These are phyloP conservation scores for Gallinago jamesoni DNA, from an alignment of 2,113 vertebrate genomes.

Conservation along the genomic window DNA sequence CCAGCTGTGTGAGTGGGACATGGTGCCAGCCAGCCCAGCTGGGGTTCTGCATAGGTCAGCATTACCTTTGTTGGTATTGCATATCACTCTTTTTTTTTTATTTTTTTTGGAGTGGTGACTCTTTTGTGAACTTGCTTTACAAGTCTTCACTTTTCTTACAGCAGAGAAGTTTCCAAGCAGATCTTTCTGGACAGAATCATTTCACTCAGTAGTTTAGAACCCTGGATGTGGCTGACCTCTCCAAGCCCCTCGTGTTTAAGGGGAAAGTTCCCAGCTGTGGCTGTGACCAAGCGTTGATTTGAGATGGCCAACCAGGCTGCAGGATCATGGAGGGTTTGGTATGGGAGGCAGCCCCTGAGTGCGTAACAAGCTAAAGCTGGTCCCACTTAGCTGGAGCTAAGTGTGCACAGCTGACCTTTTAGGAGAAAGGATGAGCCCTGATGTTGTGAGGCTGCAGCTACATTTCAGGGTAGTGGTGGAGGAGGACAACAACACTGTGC, in stretches of 20 bases:
- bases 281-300: neutral
- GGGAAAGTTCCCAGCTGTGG: neutral
- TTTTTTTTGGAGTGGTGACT: too few species aligned
- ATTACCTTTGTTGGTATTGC: neutral
- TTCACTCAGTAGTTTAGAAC: neutral
- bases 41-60: neutral
- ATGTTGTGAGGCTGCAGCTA: neutral
- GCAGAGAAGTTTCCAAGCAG: neutral
- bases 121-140: neutral
- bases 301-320: neutral
- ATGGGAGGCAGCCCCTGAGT: neutral
- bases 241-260: neutral
- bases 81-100: neutral
- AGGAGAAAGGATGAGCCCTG: neutral
- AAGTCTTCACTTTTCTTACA: neutral
- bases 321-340: neutral
- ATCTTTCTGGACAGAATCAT: neutral
- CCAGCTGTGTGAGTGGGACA: neutral
- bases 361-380: neutral
- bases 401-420: neutral
- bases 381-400: neutral
- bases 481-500: rapidly evolving
- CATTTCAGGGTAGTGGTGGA: neutral
- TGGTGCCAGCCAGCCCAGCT: neutral
- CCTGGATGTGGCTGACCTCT: neutral